Evolutionary conservation across 2,113 vertebrate genomes (phyloP), one percentile per base, ranked within the genome.

Genomic region (Hiodon tergisus): DNA sequence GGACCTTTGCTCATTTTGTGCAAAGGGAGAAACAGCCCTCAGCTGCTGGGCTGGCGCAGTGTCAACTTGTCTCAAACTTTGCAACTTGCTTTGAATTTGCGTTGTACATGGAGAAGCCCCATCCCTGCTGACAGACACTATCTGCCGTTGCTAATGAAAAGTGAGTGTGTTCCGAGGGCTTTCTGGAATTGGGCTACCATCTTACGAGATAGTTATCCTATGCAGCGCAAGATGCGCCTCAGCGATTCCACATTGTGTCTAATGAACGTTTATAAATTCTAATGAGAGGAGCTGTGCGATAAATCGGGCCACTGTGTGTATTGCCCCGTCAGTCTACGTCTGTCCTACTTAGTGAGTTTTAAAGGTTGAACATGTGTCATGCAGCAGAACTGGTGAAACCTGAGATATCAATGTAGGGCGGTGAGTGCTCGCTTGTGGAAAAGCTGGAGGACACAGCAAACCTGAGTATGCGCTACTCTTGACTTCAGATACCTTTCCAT

Each of bases 241-340:
- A 4, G 51, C 17, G 67, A 76, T 71, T 63, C 59, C 16, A 51
- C 51, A 3, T 62, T 17, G 13, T 4, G 5, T 55, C 57, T 76
- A 70, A 71, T 71, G 51, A 76, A 71, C 17, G 67, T 76, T 76
- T 65, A 71, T 71, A 59, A 71, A 59, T 65, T 61, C 55, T 76
- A 71, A 76, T 76, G 68, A 76, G 46, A 65, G 75, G 47, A 55
- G 71, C 65, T 59, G 75, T 70, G 68, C 59, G 60, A 60, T 53
- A 75, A 75, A 75, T 69, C 48, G 47, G 4, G 48, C 54, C 53
- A 3, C 74, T 60, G 48, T 17, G 50, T 57, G 48, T 17, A 57
- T 66, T 31, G 52, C 68, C 60, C 47, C 16, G 46, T 48, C 17
- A 47, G 51, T 59, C 71, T 67, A 53, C 52, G 51, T 55, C 58